phyloP scores from a whole-genome alignment of 2,797 vertebrate genomes.

The Fratercula arctica region DNA sequence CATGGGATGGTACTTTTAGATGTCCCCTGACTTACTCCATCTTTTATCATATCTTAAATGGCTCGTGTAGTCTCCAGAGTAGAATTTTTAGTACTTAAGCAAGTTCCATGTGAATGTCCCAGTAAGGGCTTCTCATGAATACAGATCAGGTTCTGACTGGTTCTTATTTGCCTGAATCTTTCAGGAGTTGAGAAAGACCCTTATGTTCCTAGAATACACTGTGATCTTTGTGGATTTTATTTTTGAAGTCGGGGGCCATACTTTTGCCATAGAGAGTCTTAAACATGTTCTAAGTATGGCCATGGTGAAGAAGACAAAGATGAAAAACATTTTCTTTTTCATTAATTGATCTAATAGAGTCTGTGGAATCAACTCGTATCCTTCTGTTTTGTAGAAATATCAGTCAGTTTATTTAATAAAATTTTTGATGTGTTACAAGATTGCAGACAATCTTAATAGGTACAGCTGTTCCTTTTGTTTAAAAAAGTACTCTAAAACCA shows the following conservation, averaged over 20 bases:
- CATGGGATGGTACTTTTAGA: not conserved
- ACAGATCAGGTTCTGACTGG: not conserved
- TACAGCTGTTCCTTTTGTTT: not conserved
- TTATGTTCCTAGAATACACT: not conserved
- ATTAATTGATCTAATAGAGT: not conserved
- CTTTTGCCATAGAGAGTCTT: not conserved
- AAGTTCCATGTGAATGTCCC: fast-evolving
- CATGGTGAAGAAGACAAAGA: not conserved
- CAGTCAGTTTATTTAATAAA: not conserved
- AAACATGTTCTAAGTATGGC: not conserved
- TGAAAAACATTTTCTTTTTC: not conserved
- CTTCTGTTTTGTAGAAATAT: not conserved
- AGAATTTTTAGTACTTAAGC: not conserved
- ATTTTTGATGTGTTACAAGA: not conserved
- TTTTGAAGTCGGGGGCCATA: not conserved
- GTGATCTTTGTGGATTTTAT: not conserved
- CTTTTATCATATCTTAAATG: not conserved
- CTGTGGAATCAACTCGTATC: not conserved
- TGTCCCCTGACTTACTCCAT: not conserved
- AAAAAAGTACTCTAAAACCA: not conserved
- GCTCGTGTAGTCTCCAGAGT: not conserved
- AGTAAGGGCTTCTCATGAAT: not conserved
- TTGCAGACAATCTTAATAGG: not conserved
- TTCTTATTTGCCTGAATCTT: not conserved
- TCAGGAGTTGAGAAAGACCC: not conserved